Evolutionary conservation across 2,113 vertebrate genomes (phyloP).

Genomic region (Alligator mississippiensis): DNA sequence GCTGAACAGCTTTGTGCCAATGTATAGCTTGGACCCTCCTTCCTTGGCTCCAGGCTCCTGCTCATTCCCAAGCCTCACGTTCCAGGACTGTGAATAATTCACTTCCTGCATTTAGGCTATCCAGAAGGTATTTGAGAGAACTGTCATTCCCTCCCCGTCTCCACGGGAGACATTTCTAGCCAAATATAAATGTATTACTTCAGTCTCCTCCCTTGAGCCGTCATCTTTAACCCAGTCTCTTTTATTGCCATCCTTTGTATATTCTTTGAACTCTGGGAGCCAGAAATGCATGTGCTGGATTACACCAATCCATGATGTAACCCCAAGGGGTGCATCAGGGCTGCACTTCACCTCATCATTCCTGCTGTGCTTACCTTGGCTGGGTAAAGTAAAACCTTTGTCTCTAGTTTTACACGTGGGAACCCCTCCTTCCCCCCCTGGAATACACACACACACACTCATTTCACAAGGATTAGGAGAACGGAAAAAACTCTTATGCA

Average conservation of each 20-base stretch:
- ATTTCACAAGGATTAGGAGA: background rate
- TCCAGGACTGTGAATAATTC: background rate
- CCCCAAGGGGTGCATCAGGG: background rate
- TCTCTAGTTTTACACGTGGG: background rate
- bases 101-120: background rate
- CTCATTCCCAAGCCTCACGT: background rate
- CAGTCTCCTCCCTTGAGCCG: background rate
- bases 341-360: background rate
- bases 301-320: background rate
- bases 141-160: background rate
- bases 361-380: background rate
- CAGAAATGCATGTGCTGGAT: background rate
- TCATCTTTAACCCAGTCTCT: background rate
- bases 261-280: background rate
- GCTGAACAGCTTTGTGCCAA: background rate
- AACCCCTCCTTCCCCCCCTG: background rate
- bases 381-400: background rate
- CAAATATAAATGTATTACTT: background rate
- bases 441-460: background rate
- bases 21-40: background rate
- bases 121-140: background rate
- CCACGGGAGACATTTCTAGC: background rate
- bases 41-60: slow-evolving; percentile 11
- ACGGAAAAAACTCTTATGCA: background rate
- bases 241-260: background rate